A percentile compares a stretch with the other conserved stretches of the same genome.
These are phyloP conservation scores for Polyodon spathula DNA, from an alignment of 2,113 vertebrate species.

Conservation along the genomic window DNA sequence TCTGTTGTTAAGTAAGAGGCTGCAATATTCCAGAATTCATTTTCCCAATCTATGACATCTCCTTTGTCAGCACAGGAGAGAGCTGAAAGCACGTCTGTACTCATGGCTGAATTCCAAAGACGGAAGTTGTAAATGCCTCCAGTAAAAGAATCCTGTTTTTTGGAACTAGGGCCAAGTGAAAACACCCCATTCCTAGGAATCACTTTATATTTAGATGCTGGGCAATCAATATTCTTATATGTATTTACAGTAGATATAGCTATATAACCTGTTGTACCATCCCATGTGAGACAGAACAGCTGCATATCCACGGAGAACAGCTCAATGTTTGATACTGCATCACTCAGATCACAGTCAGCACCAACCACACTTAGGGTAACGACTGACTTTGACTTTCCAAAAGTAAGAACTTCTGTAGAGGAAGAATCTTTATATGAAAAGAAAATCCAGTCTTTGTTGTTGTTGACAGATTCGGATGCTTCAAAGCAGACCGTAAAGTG, in stretches of 20 bases:
- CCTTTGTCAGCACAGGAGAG: slow-evolving; percentile 72
- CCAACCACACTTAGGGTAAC: slow-evolving; percentile 50
- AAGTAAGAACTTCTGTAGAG: slow-evolving; percentile 42
- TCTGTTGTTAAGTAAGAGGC: slow-evolving; percentile 65
- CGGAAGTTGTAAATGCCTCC: slow-evolving; percentile 89
- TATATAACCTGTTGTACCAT: slow-evolving; percentile 42
- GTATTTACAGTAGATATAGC: slow-evolving; percentile 46
- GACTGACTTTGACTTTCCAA: slow-evolving; percentile 43
- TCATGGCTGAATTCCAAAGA: slow-evolving; percentile 80
- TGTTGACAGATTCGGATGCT: slow-evolving; percentile 45
- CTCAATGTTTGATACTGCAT: slow-evolving; percentile 35
- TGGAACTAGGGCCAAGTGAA: slow-evolving; percentile 56
- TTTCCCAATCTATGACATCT: slow-evolving; percentile 87
- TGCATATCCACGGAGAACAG: slow-evolving; percentile 65
- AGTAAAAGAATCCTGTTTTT: slow-evolving; percentile 50
- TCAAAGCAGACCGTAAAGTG: slow-evolving; percentile 87
- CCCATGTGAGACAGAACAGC: slow-evolving; percentile 68
- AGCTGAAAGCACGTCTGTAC: slow-evolving; percentile 43
- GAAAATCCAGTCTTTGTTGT: slow-evolving; percentile 55
- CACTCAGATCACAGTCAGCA: slow-evolving; percentile 51
- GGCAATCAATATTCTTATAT: slow-evolving; percentile 48
- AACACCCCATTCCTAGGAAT: slow-evolving; percentile 59
- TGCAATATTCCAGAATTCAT: slow-evolving; percentile 78
- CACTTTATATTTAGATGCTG: slow-evolving; percentile 28
- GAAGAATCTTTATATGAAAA: slow-evolving; percentile 60